Percentiles rank a stretch among this genome's conserved stretches.
Conservation (phyloP, 64 coral and sea anemone genomes). For the Montipora cactus region DNA sequence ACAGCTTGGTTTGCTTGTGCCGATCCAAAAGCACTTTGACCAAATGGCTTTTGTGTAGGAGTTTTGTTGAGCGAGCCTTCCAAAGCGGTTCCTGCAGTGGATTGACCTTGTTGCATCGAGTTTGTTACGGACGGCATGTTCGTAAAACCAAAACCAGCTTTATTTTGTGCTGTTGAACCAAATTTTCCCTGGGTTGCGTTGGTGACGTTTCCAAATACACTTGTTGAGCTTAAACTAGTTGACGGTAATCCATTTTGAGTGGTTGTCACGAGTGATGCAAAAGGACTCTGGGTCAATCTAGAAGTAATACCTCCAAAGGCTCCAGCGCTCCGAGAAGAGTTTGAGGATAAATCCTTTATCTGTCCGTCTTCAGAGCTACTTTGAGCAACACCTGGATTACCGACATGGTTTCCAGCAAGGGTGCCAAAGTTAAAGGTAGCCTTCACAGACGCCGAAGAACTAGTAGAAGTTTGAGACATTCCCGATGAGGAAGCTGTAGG, state of each 20-base stretch:
- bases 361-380: background rate
- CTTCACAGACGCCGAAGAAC: background rate
- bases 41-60: slow-evolving; percentile 22
- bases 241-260: background rate
- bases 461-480: background rate
- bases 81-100: background rate
- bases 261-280: background rate
- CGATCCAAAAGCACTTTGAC: slow-evolving; percentile 20
- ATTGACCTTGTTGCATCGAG: background rate
- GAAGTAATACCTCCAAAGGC: background rate
- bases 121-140: slow-evolving; percentile 20
- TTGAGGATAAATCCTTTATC: background rate
- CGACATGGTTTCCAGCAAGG: background rate
- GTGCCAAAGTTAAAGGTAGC: background rate
- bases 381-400: background rate
- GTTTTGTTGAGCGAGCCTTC: background rate
- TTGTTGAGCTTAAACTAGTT: background rate
- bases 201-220: background rate
- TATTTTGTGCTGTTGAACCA: slow-evolving; percentile 12
- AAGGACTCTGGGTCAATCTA: background rate
- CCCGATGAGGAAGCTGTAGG: background rate
- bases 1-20: background rate
- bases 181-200: background rate
- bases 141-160: background rate
- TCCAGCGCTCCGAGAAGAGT: background rate